A percentile compares a stretch with the other conserved stretches of the same genome.
phyloP scores from a whole-genome alignment of 2,797 vertebrate species.

The Brotula barbata region DNA sequence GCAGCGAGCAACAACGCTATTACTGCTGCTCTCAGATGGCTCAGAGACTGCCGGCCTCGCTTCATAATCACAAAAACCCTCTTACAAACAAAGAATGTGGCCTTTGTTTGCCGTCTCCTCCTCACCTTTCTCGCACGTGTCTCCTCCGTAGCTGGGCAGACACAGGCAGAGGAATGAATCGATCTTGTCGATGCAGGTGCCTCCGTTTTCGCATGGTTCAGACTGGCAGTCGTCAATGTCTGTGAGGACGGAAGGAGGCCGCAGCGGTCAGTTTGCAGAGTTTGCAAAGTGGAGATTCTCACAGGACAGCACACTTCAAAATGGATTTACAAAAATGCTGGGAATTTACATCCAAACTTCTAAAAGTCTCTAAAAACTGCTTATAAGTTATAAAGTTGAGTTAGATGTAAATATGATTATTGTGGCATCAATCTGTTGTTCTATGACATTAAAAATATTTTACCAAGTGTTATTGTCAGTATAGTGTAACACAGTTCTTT shows the following conservation, averaged over 20 bases:
- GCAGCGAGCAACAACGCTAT: constrained; percentile 17
- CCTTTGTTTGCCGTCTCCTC: constrained; percentile 9
- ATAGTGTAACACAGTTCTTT: too few species aligned
- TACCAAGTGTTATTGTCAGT: too few species aligned
- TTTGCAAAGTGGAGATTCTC: too few species aligned
- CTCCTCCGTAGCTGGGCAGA: constrained; percentile 93
- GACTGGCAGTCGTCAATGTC: constrained; percentile 93
- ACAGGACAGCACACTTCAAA: too few species aligned
- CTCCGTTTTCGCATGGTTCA: constrained; percentile 93
- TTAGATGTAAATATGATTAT: too few species aligned
- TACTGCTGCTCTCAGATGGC: constrained; percentile 7
- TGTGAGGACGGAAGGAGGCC: constrained; percentile 51
- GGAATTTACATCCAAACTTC: too few species aligned
- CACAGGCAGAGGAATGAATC: constrained; percentile 93
- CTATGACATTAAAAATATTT: too few species aligned
- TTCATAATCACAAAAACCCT: constrained; percentile 1
- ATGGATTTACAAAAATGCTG: too few species aligned
- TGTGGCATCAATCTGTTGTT: too few species aligned
- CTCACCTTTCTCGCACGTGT: constrained; percentile 93
- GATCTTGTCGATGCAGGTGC: constrained; percentile 93
- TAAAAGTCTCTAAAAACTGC: too few species aligned
- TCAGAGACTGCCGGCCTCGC: background rate
- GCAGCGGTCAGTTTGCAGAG: too few species aligned
- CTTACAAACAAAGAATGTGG: background rate
- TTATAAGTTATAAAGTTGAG: too few species aligned